Conservation (phyloP, 2,888 invertebrate genomes). For the Branchellion lobata region DNA sequence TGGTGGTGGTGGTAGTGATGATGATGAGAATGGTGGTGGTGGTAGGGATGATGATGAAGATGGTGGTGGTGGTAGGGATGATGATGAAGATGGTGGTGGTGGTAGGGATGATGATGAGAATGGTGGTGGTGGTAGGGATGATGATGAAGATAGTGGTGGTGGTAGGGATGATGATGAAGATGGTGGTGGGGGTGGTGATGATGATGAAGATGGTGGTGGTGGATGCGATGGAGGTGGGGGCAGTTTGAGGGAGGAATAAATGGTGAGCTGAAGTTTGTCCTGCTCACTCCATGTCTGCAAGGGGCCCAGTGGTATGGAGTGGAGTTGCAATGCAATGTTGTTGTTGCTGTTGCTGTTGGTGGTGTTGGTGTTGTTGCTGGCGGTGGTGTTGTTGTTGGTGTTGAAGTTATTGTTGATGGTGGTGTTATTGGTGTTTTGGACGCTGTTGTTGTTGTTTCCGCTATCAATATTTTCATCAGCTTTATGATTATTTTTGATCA, state of each 20-base stretch:
- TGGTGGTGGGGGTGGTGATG: conserved; percentile 34
- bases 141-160: conserved; percentile 20
- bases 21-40: conserved; percentile 38
- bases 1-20: conserved; percentile 41
- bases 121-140: conserved; percentile 13
- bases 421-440: too few relatives aligned
- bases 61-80: conserved; percentile 45
- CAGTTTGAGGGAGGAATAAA: neutral
- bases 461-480: too few relatives aligned
- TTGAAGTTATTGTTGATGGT: neutral
- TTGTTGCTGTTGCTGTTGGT: neutral
- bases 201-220: conserved; percentile 25
- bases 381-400: neutral
- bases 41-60: conserved; percentile 42
- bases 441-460: too few relatives aligned
- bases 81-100: conserved; percentile 46
- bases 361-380: neutral
- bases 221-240: conserved; percentile 16
- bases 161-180: conserved; percentile 19
- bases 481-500: too few relatives aligned
- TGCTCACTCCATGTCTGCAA: neutral
- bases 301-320: neutral
- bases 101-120: conserved; percentile 31
- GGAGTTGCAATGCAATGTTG: neutral
- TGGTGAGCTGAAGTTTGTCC: neutral